Percentiles rank a stretch among this genome's conserved stretches.
Conservation (phyloP, 2,888 invertebrate species). For the Hirudinaria manillensis region DNA sequence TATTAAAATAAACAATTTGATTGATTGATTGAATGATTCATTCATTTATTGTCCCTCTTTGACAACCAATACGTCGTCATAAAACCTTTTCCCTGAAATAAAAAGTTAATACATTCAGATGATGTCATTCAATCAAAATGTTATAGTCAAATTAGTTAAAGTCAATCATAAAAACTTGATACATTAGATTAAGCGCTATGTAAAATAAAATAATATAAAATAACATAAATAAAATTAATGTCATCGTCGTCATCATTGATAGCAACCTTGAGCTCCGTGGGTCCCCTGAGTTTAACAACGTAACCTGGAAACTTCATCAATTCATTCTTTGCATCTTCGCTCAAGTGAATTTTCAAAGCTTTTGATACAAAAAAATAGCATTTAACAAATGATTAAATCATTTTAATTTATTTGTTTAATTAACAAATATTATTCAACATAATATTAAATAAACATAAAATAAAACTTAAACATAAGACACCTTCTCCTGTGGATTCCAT, state of each 20-base stretch:
- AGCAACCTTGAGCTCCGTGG: conserved; percentile 8
- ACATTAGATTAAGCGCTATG: too few relatives aligned
- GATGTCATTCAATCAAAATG: not conserved
- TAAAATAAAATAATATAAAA: too few relatives aligned
- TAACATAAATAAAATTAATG: too few relatives aligned
- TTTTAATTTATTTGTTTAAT: not conserved
- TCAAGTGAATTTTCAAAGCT: conserved; percentile 11
- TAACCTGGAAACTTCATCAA: conserved; percentile 10
- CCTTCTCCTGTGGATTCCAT: conserved; percentile 35
- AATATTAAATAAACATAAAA: conserved; percentile 22
- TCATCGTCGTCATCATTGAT: not conserved
- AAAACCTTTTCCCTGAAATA: conserved; percentile 34
- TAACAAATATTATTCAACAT: not conserved
- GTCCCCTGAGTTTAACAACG: not conserved
- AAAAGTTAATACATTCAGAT: not conserved
- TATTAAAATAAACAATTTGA: too few relatives aligned
- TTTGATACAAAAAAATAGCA: not conserved
- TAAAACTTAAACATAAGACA: conserved; percentile 2
- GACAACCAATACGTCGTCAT: conserved; percentile 36
- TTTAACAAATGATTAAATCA: not conserved
- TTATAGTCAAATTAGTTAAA: not conserved
- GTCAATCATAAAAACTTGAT: not conserved
- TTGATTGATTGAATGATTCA: too few relatives aligned
- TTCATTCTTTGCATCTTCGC: not conserved
- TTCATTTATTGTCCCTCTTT: conserved; percentile 28